A percentile compares a stretch with the other conserved stretches of the same genome.
Evolutionary conservation across 1,140 invertebrate genomes (phyloP).

Genomic region (Thereuonema tuberculata): DNA sequence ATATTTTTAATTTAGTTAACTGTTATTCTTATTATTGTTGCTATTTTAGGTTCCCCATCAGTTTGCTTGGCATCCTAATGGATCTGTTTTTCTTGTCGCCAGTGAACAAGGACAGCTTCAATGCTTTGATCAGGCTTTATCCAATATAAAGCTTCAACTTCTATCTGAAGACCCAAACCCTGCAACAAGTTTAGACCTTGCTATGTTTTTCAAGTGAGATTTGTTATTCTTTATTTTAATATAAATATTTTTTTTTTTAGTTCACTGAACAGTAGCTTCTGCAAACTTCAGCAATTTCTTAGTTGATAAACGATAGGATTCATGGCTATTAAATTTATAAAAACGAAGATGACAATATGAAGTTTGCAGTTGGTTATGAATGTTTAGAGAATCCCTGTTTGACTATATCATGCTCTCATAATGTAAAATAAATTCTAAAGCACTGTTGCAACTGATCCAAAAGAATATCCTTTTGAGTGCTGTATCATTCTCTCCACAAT

Average conservation of each 20-base stretch:
- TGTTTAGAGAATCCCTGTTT: no score
- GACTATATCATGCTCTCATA: no score
- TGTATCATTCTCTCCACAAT: no score
- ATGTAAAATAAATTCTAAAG: no score
- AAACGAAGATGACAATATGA: no score
- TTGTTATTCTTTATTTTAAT: neutral
- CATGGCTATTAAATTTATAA: no score
- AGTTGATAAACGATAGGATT: no score
- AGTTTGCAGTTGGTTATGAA: no score
- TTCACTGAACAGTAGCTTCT: neutral
- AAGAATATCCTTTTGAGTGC: no score
- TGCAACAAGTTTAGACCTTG: constrained; percentile 47
- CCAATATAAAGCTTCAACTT: constrained; percentile 49
- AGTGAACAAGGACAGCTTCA: constrained; percentile 60
- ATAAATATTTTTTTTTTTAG: neutral
- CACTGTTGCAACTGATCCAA: no score
- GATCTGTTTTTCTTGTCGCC: constrained; percentile 47
- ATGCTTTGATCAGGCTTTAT: constrained; percentile 57
- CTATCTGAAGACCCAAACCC: constrained; percentile 49
- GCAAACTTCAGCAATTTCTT: no score
- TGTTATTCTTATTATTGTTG: constrained; percentile 1
- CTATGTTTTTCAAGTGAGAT: constrained; percentile 47
- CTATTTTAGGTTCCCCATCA: constrained; percentile 47
- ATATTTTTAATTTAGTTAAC: no score
- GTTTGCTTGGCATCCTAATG: constrained; percentile 56